These are phyloP conservation scores for Pinna nobilis DNA, from an alignment of 1,140 invertebrate species.

Conservation along the genomic window DNA sequence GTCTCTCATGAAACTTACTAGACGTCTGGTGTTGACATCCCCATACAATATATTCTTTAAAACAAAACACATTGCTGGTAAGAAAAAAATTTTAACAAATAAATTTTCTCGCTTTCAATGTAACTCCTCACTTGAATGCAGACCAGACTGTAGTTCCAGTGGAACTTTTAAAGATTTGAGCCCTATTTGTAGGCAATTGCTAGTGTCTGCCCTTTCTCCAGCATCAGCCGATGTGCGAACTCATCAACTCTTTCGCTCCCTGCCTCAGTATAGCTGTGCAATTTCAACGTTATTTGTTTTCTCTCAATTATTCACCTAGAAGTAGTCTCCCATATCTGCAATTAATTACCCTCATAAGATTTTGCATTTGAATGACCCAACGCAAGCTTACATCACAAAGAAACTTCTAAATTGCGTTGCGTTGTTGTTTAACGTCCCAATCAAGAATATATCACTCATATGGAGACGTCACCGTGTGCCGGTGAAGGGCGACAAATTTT, in stretches of 20 bases:
- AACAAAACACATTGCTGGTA: conserved; percentile 14
- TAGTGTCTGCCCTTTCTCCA: too few relatives aligned
- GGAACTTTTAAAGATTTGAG: background rate
- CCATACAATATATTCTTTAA: background rate
- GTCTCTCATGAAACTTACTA: conserved; percentile 9
- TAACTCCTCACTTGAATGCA: background rate
- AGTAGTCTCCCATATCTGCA: background rate
- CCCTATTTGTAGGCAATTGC: too few relatives aligned
- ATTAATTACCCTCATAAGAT: background rate
- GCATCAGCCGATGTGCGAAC: too few relatives aligned
- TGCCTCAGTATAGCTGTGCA: background rate
- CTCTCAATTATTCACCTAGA: background rate
- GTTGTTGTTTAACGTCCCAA: too few relatives aligned
- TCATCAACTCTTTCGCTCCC: background rate
- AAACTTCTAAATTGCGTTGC: conserved; percentile 1
- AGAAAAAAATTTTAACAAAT: background rate
- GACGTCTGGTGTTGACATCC: background rate
- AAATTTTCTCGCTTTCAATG: too few relatives aligned
- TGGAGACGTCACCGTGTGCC: too few relatives aligned
- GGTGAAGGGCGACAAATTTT: too few relatives aligned
- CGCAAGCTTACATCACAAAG: background rate
- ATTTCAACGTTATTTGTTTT: background rate
- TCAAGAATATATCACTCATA: too few relatives aligned
- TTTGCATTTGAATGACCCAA: background rate
- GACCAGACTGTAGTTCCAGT: background rate